A percentile compares a stretch with the other conserved stretches of the same genome.
Evolutionary conservation across 1,140 invertebrate species (phyloP).

Genomic region (Drosophila tropicalis): DNA sequence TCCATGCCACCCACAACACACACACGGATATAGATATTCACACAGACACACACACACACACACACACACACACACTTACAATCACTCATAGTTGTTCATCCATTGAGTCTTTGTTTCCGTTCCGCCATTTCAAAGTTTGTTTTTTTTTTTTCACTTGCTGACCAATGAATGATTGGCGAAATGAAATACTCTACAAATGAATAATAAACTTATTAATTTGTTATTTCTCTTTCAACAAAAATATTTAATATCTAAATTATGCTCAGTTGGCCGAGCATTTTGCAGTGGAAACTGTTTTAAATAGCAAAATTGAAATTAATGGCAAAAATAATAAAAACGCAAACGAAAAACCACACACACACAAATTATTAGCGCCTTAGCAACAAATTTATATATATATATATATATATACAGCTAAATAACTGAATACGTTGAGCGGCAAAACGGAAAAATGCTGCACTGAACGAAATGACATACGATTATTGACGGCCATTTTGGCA

Average conservation of each 20-base stretch:
- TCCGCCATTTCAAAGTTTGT: conserved; percentile 11
- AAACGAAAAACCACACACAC: too few relatives aligned
- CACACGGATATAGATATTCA: too few relatives aligned
- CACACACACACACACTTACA: conserved; percentile 13
- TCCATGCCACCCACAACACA: conserved; percentile 22
- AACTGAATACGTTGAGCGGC: not conserved
- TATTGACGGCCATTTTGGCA: conserved; percentile 12
- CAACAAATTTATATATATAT: conserved; percentile 1
- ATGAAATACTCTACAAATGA: not conserved
- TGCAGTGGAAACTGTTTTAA: conserved; percentile 23
- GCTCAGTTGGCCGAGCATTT: not conserved
- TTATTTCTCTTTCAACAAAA: not conserved
- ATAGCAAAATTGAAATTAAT: conserved; percentile 36
- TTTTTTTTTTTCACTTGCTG: not conserved
- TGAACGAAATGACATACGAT: conserved; percentile 8
- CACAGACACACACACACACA: conserved; percentile 9
- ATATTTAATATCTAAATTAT: not conserved
- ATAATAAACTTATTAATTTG: not conserved
- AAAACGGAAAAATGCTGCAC: conserved; percentile 5
- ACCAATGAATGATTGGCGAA: conserved; percentile 12
- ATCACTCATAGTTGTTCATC: conserved; percentile 1
- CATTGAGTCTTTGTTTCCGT: conserved; percentile 19
- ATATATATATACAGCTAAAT: not conserved
- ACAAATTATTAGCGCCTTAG: conserved; percentile 1
- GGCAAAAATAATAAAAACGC: conserved; percentile 16